These are phyloP conservation scores for Borostomias antarcticus DNA, from an alignment of 2,797 vertebrate genomes.

Conservation along the genomic window DNA sequence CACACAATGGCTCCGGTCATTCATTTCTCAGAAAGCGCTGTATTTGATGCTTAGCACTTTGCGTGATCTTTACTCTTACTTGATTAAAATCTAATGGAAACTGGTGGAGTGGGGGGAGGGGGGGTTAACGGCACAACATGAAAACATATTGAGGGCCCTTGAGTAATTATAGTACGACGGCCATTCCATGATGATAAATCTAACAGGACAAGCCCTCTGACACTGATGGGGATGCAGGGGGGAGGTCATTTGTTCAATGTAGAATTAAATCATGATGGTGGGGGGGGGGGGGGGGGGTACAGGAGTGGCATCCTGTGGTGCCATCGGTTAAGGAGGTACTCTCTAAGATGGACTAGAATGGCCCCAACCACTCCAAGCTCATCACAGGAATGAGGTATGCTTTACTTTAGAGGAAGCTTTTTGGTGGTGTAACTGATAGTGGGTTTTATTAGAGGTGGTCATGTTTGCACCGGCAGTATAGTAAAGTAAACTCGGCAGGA, in stretches of 20 bases:
- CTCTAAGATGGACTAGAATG: slow-evolving; percentile 7
- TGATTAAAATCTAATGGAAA: slow-evolving; percentile 87
- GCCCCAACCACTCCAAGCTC: background rate
- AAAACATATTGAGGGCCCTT: slow-evolving; percentile 57
- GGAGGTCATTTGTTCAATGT: slow-evolving; percentile 16
- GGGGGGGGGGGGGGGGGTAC: background rate
- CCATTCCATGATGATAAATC: slow-evolving; percentile 47
- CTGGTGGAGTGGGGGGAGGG: too few species aligned
- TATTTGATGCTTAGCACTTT: slow-evolving; percentile 37
- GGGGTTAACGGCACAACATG: slow-evolving; percentile 10
- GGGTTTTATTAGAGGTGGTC: too few species aligned
- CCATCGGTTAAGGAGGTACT: background rate
- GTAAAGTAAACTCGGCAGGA: too few species aligned
- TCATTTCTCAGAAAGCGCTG: slow-evolving; percentile 45
- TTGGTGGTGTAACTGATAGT: too few species aligned
- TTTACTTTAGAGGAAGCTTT: slow-evolving; percentile 10
- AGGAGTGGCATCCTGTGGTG: background rate
- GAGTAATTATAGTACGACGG: slow-evolving; percentile 70
- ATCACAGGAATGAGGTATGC: slow-evolving; percentile 11
- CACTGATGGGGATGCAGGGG: slow-evolving; percentile 42
- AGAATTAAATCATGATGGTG: background rate
- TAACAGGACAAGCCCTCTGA: slow-evolving; percentile 45
- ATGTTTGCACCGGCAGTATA: too few species aligned
- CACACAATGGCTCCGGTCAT: background rate
- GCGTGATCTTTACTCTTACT: slow-evolving; percentile 79